A percentile compares a stretch with the other conserved stretches of the same genome.
These are phyloP conservation scores for Nothocercus nigrocapillus DNA, from an alignment of 2,113 vertebrate species.

Conservation along the genomic window DNA sequence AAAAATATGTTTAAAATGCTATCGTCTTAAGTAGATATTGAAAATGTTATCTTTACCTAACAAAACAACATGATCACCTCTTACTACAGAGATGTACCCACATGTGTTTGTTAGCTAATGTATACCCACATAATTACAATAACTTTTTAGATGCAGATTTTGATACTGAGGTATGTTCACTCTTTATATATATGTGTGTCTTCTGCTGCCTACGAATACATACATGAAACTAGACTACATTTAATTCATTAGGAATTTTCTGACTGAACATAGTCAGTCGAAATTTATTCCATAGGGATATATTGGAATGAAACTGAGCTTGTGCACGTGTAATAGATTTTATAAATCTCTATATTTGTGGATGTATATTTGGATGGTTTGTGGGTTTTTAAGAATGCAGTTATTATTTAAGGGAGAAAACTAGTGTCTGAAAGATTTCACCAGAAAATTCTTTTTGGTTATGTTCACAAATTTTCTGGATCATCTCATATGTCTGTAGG, in stretches of 20 bases:
- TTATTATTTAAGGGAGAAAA: neutral
- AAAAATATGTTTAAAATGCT: neutral
- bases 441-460: neutral
- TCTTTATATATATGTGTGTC: neutral
- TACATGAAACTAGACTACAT: neutral
- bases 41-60: neutral
- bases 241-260: neutral
- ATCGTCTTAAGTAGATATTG: neutral
- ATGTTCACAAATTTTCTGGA: neutral
- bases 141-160: neutral
- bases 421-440: neutral
- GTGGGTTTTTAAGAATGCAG: neutral
- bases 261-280: neutral
- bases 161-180: no score
- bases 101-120: neutral
- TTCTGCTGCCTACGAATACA: neutral
- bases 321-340: neutral
- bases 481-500: neutral
- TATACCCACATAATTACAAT: neutral
- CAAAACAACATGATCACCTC: neutral
- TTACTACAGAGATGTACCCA: neutral
- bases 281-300: neutral
- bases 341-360: neutral
- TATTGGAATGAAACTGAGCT: neutral
- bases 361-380: neutral